These are phyloP conservation scores for Enteromius unitaeniatus DNA, from an alignment of 2,797 vertebrate genomes.

Conservation along the genomic window DNA sequence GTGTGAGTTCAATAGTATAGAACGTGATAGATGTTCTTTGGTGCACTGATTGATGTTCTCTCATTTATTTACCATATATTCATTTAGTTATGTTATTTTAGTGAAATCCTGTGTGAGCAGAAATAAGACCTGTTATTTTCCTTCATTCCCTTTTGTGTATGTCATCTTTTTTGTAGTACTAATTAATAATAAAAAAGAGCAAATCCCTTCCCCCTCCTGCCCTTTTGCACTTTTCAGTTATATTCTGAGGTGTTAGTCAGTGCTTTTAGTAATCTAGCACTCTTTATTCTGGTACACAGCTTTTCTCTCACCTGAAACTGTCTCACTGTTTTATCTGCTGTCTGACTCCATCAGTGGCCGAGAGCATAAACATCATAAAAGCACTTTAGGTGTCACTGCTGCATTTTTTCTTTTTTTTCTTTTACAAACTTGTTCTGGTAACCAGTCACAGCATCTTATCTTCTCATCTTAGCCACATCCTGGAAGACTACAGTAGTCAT, in stretches of 20 bases:
- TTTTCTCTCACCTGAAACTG: conserved; percentile 2
- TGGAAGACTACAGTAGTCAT: background rate
- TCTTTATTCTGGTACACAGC: background rate
- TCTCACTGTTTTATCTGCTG: background rate
- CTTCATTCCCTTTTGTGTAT: background rate
- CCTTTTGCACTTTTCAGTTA: conserved; percentile 5
- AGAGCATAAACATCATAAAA: background rate
- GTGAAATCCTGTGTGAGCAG: background rate
- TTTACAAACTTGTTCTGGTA: background rate
- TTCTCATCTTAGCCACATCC: background rate
- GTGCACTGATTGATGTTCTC: background rate
- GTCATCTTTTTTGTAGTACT: background rate
- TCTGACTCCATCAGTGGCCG: background rate
- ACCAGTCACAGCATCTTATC: background rate
- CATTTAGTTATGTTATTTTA: background rate
- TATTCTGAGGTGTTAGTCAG: conserved; percentile 26
- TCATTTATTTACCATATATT: background rate
- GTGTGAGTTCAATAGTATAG: background rate
- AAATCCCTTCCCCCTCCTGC: background rate
- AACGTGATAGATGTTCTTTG: background rate
- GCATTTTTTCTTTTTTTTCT: background rate
- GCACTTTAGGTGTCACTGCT: background rate
- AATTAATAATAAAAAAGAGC: background rate
- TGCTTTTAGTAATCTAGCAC: background rate
- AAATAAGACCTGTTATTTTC: background rate